A percentile compares a stretch with the other conserved stretches of the same genome.
Conservation (phyloP, 2,113 vertebrate species). For the Anoplopoma fimbria region DNA sequence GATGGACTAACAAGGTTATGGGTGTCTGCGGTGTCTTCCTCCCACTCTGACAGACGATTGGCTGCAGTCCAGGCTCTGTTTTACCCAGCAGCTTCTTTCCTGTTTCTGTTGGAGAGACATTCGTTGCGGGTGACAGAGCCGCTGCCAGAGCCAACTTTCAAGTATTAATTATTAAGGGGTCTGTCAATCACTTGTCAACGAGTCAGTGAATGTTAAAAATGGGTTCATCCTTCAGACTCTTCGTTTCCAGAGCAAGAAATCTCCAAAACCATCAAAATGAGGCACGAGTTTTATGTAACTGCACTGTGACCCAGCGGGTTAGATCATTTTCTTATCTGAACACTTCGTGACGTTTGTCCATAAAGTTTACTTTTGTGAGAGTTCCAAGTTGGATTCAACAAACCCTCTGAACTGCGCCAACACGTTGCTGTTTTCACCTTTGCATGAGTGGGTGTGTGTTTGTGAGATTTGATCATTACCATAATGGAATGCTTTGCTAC, state of each 20-base stretch:
- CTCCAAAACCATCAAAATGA: neutral
- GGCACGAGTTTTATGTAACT: neutral
- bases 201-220: neutral
- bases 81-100: conserved; percentile 45
- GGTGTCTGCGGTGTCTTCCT: conserved; percentile 12
- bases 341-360: no score
- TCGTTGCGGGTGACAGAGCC: conserved; percentile 51
- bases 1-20: conserved; percentile 29
- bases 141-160: conserved; percentile 34
- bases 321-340: neutral
- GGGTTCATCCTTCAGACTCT: neutral
- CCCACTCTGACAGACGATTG: conserved; percentile 57
- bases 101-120: conserved; percentile 38
- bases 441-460: neutral
- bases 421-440: neutral
- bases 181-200: conserved; percentile 30
- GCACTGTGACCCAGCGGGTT: neutral
- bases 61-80: conserved; percentile 39
- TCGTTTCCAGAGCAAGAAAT: neutral
- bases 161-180: conserved; percentile 30
- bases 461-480: neutral
- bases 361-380: neutral
- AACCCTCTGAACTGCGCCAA: neutral
- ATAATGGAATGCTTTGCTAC: no score
- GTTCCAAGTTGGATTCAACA: neutral